These are phyloP conservation scores for Diloba caeruleocephala DNA, from an alignment of 2,888 invertebrate genomes.

Conservation along the genomic window DNA sequence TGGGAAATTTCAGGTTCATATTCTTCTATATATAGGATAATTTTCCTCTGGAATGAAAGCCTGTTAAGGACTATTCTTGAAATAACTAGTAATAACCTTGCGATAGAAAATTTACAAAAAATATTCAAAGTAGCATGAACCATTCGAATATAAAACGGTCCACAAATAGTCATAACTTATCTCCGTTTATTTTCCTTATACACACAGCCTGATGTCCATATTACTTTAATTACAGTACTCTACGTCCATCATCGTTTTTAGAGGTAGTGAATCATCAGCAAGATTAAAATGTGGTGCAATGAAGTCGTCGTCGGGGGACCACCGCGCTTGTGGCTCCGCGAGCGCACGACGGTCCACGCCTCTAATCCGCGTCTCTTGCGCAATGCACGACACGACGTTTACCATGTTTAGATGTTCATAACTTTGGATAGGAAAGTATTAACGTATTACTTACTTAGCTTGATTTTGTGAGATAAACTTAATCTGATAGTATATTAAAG, in stretches of 20 bases:
- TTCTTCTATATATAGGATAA: too few species aligned
- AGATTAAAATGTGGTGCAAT: constrained; percentile 55
- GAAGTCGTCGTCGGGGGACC: constrained; percentile 61
- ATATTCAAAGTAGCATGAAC: background rate
- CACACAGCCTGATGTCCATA: constrained; percentile 25
- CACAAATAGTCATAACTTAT: constrained; percentile 11
- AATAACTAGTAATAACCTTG: background rate
- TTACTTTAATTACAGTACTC: constrained; percentile 45
- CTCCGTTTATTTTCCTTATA: constrained; percentile 12
- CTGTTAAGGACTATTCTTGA: too few species aligned
- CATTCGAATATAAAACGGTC: too few species aligned
- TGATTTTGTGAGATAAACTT: constrained; percentile 25
- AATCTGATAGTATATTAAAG: constrained; percentile 26
- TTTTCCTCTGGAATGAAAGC: too few species aligned
- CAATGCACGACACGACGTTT: constrained; percentile 60
- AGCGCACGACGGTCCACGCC: constrained; percentile 69
- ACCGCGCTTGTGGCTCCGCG: constrained; percentile 56
- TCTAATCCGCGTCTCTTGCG: constrained; percentile 62
- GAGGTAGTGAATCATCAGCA: constrained; percentile 53
- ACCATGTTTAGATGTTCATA: constrained; percentile 51
- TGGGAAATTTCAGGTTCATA: constrained; percentile 9
- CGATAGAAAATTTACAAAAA: too few species aligned
- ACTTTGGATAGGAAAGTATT: constrained; percentile 51
- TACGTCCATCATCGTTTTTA: constrained; percentile 48
- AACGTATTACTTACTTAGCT: constrained; percentile 5